Conservation (phyloP, 2,113 vertebrate genomes). For the Ctenomys sociabilis region DNA sequence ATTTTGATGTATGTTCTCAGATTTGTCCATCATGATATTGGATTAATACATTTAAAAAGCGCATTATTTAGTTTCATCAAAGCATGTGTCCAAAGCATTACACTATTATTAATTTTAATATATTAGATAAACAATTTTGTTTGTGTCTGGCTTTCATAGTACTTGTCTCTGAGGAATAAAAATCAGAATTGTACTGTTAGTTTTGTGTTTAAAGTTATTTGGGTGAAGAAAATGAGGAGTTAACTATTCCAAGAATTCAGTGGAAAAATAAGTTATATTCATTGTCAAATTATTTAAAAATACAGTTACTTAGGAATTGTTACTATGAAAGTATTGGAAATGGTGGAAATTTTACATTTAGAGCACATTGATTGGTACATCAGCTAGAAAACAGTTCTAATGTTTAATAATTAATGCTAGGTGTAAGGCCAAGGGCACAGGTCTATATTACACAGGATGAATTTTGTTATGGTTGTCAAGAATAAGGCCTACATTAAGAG, state of each 20-base stretch:
- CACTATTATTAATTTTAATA: slow-evolving; percentile 34
- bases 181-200: background rate
- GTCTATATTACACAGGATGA: no score
- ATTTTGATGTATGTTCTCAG: background rate
- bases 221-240: no score
- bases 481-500: no score
- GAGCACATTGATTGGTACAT: background rate
- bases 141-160: slow-evolving; percentile 22
- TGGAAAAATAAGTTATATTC: no score
- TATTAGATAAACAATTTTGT: slow-evolving; percentile 6
- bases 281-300: no score
- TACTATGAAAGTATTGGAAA: background rate
- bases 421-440: no score
- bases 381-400: background rate
- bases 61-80: background rate
- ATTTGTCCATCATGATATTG: background rate
- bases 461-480: no score
- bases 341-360: background rate
- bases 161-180: background rate
- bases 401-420: background rate
- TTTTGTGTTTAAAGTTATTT: slow-evolving; percentile 18
- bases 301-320: background rate
- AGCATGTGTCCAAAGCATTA: slow-evolving; percentile 32
- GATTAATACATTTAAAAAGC: background rate
- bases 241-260: no score